phyloP scores from a whole-genome alignment of 2,888 invertebrate species.

The Orthosia incerta region DNA sequence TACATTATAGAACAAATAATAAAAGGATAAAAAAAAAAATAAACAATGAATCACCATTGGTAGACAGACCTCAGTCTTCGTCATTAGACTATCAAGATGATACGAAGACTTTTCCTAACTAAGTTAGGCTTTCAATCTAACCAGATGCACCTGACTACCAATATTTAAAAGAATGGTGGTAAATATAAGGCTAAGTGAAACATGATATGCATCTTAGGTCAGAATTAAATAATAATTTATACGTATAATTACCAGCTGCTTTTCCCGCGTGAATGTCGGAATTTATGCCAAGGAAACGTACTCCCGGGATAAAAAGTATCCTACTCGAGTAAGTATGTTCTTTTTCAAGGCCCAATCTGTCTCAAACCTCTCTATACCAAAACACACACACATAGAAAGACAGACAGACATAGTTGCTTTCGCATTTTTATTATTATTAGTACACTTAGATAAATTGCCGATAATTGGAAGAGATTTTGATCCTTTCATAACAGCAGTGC shows the following conservation, averaged over 20 bases:
- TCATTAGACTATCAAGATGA: background rate
- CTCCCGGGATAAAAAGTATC: too few relatives aligned
- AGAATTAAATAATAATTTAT: background rate
- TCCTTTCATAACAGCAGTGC: too few relatives aligned
- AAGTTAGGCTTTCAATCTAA: background rate
- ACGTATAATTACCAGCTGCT: background rate
- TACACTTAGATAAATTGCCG: background rate
- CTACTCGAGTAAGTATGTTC: too few relatives aligned
- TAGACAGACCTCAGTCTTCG: background rate
- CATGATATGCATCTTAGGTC: background rate
- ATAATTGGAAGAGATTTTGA: too few relatives aligned
- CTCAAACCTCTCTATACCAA: too few relatives aligned
- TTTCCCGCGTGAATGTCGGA: too few relatives aligned
- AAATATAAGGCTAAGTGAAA: background rate
- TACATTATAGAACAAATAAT: background rate
- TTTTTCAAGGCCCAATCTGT: too few relatives aligned
- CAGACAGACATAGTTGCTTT: too few relatives aligned
- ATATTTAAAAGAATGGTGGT: background rate
- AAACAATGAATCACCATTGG: background rate
- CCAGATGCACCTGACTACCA: background rate
- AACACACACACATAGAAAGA: too few relatives aligned
- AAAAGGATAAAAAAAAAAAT: too few relatives aligned
- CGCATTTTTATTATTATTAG: too few relatives aligned
- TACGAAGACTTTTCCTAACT: rapidly evolving
- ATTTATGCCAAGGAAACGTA: too few relatives aligned